Conservation (phyloP, 2,888 invertebrate species). For the Macrosiphum euphorbiae region DNA sequence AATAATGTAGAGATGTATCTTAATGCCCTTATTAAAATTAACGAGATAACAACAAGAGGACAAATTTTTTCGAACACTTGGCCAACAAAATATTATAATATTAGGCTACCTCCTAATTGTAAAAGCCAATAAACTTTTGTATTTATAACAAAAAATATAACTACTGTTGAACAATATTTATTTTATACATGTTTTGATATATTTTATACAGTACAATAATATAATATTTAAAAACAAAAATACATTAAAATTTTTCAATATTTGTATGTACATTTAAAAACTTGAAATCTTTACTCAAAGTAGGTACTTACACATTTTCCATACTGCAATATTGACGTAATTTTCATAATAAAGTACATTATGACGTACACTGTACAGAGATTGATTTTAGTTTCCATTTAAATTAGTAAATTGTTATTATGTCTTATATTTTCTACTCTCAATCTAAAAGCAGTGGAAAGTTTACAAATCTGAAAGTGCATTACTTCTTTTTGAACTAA, state of each 20-base stretch:
- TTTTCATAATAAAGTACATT: neutral
- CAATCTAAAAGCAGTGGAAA: constrained; percentile 43
- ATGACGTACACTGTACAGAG: neutral
- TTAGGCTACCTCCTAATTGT: neutral
- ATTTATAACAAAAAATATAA: neutral
- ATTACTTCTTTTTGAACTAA: constrained; percentile 52
- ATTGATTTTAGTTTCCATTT: constrained; percentile 29
- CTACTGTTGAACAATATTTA: no score
- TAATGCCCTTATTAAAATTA: neutral
- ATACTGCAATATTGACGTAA: no score
- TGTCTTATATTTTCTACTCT: constrained; percentile 11
- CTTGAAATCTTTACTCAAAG: neutral
- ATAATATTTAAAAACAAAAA: neutral
- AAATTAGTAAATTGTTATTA: constrained; percentile 46
- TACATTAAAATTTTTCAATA: neutral
- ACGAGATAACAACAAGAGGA: neutral
- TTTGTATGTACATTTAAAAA: neutral
- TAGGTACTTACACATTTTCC: neutral
- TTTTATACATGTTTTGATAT: neutral
- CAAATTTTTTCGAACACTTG: neutral
- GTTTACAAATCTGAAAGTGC: constrained; percentile 32
- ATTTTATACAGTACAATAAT: neutral
- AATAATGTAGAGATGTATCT: no score
- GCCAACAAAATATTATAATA: neutral
- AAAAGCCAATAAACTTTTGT: no score